A percentile compares a stretch with the other conserved stretches of the same genome.
Conservation (phyloP, 2,888 invertebrate species). For the Lingula anatina region DNA sequence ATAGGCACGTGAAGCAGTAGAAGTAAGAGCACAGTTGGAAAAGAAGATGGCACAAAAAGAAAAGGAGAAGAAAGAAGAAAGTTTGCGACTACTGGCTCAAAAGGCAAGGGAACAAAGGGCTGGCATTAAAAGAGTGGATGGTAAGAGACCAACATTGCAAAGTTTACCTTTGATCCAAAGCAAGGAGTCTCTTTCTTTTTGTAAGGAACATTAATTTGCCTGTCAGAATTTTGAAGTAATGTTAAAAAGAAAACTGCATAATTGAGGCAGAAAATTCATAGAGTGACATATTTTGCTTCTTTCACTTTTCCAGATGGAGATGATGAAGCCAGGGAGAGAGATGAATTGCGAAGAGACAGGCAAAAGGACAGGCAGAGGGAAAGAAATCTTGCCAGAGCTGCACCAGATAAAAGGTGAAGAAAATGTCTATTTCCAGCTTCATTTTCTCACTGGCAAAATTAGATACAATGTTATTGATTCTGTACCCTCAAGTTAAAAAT, state of each 20-base stretch:
- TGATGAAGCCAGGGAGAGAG: conserved; percentile 63
- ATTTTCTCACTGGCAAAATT: no score
- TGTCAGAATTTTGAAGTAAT: no score
- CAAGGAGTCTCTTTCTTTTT: no score
- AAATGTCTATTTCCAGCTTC: no score
- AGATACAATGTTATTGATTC: no score
- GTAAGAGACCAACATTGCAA: conserved; percentile 10
- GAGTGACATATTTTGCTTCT: no score
- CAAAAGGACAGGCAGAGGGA: conserved; percentile 89
- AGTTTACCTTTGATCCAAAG: no score
- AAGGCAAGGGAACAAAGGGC: conserved; percentile 93
- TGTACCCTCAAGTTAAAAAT: no score
- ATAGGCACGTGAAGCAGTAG: conserved; percentile 89
- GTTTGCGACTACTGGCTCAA: conserved; percentile 85
- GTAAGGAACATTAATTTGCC: no score
- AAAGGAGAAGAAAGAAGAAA: conserved; percentile 96
- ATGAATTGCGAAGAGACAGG: conserved; percentile 72
- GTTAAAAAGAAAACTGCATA: no score
- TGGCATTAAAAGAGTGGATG: conserved; percentile 61
- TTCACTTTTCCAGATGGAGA: no score
- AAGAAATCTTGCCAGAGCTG: conserved; percentile 85
- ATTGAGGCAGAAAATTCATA: no score
- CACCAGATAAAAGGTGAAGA: conserved; percentile 76
- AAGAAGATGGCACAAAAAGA: conserved; percentile 95
- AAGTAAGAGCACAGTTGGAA: conserved; percentile 91